A percentile compares a stretch with the other conserved stretches of the same genome.
Conservation (phyloP, 1,140 invertebrate species). For the Teleogryllus occipitalis region DNA sequence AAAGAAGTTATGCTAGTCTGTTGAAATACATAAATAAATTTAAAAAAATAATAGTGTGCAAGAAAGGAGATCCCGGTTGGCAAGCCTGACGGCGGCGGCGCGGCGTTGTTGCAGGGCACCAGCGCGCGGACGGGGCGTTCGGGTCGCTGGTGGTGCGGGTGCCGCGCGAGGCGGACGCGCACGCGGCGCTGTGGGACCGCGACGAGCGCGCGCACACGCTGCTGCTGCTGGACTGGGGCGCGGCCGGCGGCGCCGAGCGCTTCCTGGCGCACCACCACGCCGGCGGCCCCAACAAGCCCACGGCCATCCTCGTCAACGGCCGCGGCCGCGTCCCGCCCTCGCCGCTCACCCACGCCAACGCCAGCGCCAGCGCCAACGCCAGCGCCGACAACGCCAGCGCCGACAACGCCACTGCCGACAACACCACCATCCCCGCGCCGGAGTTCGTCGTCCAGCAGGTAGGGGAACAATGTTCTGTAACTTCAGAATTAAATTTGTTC, state of each 20-base stretch:
- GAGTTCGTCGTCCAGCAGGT: constrained; percentile 52
- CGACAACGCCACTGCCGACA: neutral
- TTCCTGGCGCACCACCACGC: constrained; percentile 72
- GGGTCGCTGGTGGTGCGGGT: constrained; percentile 64
- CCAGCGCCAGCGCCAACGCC: neutral
- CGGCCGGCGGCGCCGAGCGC: constrained; percentile 53
- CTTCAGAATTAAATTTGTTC: too few species aligned
- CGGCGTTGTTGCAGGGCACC: constrained; percentile 48
- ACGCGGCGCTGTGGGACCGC: constrained; percentile 54
- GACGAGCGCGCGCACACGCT: constrained; percentile 58
- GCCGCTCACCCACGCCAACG: constrained; percentile 27
- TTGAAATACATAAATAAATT: neutral
- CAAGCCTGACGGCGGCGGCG: neutral
- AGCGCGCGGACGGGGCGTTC: constrained; percentile 71
- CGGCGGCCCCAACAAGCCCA: constrained; percentile 67
- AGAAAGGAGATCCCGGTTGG: constrained; percentile 17
- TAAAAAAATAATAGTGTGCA: constrained; percentile 20
- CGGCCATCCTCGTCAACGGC: constrained; percentile 70
- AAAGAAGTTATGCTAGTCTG: too few species aligned
- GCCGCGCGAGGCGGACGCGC: constrained; percentile 45
- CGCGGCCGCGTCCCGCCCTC: constrained; percentile 43
- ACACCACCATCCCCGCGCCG: constrained; percentile 45
- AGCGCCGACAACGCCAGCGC: constrained; percentile 27
- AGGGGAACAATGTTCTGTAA: constrained; percentile 11
- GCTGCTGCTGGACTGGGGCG: constrained; percentile 66